Conservation (phyloP, 2,888 invertebrate genomes). For the Myopa testacea region DNA sequence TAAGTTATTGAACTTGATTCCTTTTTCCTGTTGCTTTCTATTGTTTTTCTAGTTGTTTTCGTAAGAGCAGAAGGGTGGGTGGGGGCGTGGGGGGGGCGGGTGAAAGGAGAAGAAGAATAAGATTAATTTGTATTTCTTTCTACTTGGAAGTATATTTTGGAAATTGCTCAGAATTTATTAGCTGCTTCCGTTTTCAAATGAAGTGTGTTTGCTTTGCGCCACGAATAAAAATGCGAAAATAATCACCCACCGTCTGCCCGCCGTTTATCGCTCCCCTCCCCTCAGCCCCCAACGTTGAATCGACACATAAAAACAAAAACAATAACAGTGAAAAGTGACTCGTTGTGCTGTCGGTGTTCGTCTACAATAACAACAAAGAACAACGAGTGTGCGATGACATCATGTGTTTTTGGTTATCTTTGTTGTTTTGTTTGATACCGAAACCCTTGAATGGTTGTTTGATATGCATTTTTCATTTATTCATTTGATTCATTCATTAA, state of each 20-base stretch:
- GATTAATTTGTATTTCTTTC: too few species aligned
- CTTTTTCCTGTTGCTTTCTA: too few species aligned
- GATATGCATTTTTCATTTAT: too few species aligned
- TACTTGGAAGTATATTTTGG: too few species aligned
- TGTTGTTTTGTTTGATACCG: background rate
- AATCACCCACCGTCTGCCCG: background rate
- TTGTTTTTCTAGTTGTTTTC: too few species aligned
- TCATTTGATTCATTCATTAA: too few species aligned
- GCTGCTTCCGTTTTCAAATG: background rate
- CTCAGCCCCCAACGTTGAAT: background rate
- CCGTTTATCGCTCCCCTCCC: background rate
- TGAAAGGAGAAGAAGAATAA: too few species aligned
- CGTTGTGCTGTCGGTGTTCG: background rate
- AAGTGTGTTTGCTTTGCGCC: slow-evolving; percentile 4
- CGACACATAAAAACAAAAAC: slow-evolving; percentile 5
- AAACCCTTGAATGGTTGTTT: background rate
- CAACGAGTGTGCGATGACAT: slow-evolving; percentile 32
- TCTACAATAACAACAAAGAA: background rate
- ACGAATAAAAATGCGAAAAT: slow-evolving; percentile 7
- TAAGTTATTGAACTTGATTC: too few species aligned
- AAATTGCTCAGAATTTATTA: background rate
- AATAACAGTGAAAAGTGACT: slow-evolving; percentile 4
- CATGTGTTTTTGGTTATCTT: slow-evolving; percentile 6
- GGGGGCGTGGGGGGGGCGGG: too few species aligned
- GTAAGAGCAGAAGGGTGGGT: too few species aligned